Evolutionary conservation across 2,888 invertebrate species (phyloP).

Genomic region (Spialia ferax): DNA sequence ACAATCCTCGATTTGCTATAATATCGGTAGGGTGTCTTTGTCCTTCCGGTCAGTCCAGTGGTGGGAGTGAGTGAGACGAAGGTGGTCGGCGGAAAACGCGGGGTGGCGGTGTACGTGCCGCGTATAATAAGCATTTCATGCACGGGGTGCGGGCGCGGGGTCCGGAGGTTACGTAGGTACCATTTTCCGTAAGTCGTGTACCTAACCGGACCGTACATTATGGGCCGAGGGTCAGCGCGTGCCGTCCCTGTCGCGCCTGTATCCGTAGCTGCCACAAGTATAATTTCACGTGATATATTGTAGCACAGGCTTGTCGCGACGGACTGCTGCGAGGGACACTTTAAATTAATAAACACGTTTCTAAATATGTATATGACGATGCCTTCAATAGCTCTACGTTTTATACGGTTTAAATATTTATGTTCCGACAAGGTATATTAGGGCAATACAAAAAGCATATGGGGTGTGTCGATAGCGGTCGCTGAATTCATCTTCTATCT

Average conservation of each 20-base stretch:
- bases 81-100: conserved; percentile 66
- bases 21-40: conserved; percentile 81
- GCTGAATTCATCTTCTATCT: conserved; percentile 85
- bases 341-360: conserved; percentile 41
- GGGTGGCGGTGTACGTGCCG: conserved; percentile 84
- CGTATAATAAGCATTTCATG: conserved; percentile 89
- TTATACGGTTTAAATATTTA: conserved; percentile 23
- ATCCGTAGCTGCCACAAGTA: conserved; percentile 68
- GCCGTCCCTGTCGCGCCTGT: conserved; percentile 80
- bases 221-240: conserved; percentile 85
- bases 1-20: conserved; percentile 88
- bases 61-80: conserved; percentile 70
- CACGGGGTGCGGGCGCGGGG: conserved; percentile 81
- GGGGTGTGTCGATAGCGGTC: conserved; percentile 77
- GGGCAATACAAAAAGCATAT: conserved; percentile 56
- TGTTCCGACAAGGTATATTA: conserved; percentile 25
- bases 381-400: not conserved
- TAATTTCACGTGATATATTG: conserved; percentile 85
- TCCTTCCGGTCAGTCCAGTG: conserved; percentile 61
- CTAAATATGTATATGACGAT: too few relatives aligned
- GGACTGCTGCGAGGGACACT: conserved; percentile 73
- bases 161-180: conserved; percentile 78
- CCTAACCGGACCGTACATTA: conserved; percentile 87
- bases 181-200: conserved; percentile 86
- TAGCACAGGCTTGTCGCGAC: conserved; percentile 71